Evolutionary conservation across 1,140 invertebrate species (phyloP).

Genomic region (Drosophila elegans): DNA sequence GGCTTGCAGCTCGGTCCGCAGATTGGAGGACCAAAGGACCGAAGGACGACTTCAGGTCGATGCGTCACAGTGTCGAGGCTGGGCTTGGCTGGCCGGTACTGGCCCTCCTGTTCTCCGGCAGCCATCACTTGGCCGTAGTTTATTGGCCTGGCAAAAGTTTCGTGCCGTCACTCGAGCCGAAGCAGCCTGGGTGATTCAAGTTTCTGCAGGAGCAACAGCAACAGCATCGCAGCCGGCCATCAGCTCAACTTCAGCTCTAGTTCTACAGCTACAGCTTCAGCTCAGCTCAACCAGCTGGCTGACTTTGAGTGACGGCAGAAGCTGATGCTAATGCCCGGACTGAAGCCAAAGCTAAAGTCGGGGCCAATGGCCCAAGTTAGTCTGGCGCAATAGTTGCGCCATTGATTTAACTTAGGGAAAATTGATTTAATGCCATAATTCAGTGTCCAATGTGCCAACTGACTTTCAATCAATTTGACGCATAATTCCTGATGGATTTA

Average conservation of each 20-base stretch:
- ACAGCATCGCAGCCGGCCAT: neutral
- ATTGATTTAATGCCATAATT: slow-evolving; percentile 81
- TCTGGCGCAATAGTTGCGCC: slow-evolving; percentile 58
- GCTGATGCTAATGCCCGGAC: slow-evolving; percentile 44
- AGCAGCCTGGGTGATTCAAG: slow-evolving; percentile 52
- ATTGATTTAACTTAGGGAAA: slow-evolving; percentile 66
- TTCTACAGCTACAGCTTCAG: slow-evolving; percentile 1
- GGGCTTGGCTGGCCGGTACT: slow-evolving; percentile 12
- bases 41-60: slow-evolving; percentile 7
- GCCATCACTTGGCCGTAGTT: slow-evolving; percentile 34
- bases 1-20: neutral
- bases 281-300: slow-evolving; percentile 29
- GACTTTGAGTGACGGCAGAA: slow-evolving; percentile 62
- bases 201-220: slow-evolving; percentile 19
- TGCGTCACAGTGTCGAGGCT: slow-evolving; percentile 24
- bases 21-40: no score
- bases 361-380: slow-evolving; percentile 14
- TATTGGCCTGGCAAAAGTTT: slow-evolving; percentile 63
- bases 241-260: slow-evolving; percentile 6
- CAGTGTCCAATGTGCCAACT: slow-evolving; percentile 69
- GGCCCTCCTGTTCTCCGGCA: neutral
- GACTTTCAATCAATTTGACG: slow-evolving; percentile 84
- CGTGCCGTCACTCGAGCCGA: slow-evolving; percentile 54
- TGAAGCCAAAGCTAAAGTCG: neutral
- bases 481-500: slow-evolving; percentile 85